phyloP scores from a whole-genome alignment of 92 coral and sea anemone species.

The Palythoa grandiflora region DNA sequence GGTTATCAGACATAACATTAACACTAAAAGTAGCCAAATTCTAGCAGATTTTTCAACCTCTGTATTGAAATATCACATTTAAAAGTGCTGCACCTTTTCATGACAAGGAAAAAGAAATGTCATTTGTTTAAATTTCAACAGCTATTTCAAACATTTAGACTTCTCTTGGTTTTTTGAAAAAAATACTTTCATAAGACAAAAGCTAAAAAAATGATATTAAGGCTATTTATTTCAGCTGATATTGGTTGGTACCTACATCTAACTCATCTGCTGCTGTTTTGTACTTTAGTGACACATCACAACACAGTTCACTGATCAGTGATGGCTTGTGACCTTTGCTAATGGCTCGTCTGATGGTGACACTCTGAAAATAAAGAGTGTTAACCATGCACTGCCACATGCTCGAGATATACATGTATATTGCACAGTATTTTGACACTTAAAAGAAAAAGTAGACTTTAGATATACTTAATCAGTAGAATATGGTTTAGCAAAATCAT shows the following conservation, averaged over 20 bases:
- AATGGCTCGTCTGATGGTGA: constrained; percentile 92
- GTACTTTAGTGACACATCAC: constrained; percentile 88
- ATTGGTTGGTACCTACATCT: constrained; percentile 50
- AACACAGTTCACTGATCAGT: constrained; percentile 89
- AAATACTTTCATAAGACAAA: not conserved
- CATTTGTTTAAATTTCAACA: no score
- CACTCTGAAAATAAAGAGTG: constrained; percentile 58
- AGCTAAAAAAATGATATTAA: no score
- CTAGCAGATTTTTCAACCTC: no score
- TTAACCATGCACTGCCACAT: not conserved
- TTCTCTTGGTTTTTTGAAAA: no score
- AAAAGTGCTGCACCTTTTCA: no score
- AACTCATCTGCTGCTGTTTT: constrained; percentile 71
- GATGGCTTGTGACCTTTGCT: constrained; percentile 87
- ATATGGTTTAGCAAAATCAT: not conserved
- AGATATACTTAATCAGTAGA: not conserved
- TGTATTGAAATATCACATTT: no score
- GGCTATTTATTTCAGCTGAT: no score
- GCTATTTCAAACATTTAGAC: no score
- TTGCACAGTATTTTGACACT: not conserved
- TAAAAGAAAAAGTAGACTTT: no score
- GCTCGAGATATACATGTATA: not conserved
- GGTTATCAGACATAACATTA: no score
- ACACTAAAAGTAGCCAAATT: no score
- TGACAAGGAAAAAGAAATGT: no score